Percentiles rank a stretch among this genome's conserved stretches.
phyloP scores from a whole-genome alignment of 2,797 vertebrate genomes.

The Fistularia commersonii region DNA sequence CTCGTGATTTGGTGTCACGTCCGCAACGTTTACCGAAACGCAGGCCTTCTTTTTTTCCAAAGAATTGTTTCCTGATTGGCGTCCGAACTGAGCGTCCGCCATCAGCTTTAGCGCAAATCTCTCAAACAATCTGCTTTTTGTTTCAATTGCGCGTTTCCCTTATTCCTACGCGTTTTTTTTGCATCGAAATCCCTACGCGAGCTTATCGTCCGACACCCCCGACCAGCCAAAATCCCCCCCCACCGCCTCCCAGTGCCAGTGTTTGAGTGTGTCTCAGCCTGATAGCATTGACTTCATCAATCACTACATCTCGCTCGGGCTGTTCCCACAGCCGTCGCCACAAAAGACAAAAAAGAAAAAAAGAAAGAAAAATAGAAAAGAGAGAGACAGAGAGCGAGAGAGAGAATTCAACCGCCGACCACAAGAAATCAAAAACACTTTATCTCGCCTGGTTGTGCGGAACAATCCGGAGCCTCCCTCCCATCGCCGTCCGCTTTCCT shows the following conservation, averaged over 20 bases:
- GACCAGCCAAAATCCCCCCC: constrained; percentile 30
- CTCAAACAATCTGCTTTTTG: no score
- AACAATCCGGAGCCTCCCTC: constrained; percentile 44
- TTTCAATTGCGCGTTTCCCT: no score
- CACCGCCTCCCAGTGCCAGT: constrained; percentile 17
- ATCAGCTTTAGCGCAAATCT: no score
- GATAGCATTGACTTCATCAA: constrained; percentile 71
- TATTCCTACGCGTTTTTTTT: background rate
- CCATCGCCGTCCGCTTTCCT: constrained; percentile 28
- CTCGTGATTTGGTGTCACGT: no score
- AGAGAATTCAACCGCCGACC: no score
- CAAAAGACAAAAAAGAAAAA: constrained; percentile 57
- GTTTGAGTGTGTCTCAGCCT: constrained; percentile 61
- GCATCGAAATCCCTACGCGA: constrained; percentile 33
- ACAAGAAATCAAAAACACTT: constrained; percentile 26
- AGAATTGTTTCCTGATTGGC: no score
- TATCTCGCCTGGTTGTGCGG: constrained; percentile 40
- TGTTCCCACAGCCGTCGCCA: constrained; percentile 65
- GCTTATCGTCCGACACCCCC: no score
- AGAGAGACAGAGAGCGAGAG: constrained; percentile 34
- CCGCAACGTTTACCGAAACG: no score
- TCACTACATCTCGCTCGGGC: constrained; percentile 63
- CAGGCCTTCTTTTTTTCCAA: no score
- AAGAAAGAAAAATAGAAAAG: constrained; percentile 57
- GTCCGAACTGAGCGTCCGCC: no score